Conservation (phyloP, 2,797 vertebrate species). For the Sebastes dallii region DNA sequence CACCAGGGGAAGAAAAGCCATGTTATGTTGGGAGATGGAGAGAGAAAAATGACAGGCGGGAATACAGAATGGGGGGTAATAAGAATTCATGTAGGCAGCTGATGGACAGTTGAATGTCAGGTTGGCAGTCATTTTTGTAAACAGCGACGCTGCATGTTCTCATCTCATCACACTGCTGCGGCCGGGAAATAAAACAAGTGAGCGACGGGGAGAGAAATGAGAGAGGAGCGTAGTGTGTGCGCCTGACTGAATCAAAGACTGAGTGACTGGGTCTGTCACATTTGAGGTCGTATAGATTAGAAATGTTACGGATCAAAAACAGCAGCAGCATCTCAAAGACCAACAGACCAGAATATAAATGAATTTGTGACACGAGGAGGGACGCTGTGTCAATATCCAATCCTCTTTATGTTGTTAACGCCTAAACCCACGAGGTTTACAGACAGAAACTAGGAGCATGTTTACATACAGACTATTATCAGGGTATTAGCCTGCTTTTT, state of each 20-base stretch:
- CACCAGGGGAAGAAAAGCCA: constrained; percentile 19
- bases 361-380: constrained; percentile 12
- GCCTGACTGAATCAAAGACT: constrained; percentile 45
- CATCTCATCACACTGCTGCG: constrained; percentile 43
- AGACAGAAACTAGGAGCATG: background rate
- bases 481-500: background rate
- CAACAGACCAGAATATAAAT: constrained; percentile 18
- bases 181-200: constrained; percentile 42
- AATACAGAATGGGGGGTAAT: constrained; percentile 35
- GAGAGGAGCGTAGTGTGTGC: constrained; percentile 8
- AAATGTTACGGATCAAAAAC: constrained; percentile 39
- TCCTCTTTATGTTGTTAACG: constrained; percentile 20
- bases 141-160: constrained; percentile 49
- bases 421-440: background rate
- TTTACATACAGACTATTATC: background rate
- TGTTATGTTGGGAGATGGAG: constrained; percentile 29
- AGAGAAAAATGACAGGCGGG: constrained; percentile 43
- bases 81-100: constrained; percentile 60
- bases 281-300: constrained; percentile 36
- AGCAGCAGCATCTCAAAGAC: constrained; percentile 24
- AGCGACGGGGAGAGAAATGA: constrained; percentile 24
- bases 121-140: constrained; percentile 60
- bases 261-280: constrained; percentile 27
- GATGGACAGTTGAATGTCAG: constrained; percentile 68
- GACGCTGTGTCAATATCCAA: constrained; percentile 2